Conservation (phyloP, 2,113 vertebrate genomes). For the Cyanoderma ruficeps region DNA sequence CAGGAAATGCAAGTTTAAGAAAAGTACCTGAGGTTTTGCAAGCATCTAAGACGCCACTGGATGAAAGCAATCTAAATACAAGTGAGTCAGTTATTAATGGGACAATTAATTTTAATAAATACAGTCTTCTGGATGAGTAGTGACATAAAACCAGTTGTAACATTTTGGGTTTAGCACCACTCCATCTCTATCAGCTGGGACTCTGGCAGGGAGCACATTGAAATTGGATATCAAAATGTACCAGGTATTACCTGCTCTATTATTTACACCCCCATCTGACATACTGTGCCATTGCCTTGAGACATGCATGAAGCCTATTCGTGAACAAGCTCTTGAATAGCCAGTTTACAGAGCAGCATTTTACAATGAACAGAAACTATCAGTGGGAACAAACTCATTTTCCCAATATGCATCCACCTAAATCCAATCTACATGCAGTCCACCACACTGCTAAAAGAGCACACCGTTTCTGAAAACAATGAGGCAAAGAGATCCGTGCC, state of each 20-base stretch:
- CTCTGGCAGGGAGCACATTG: background rate
- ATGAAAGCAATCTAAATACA: background rate
- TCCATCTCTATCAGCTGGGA: background rate
- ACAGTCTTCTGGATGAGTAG: background rate
- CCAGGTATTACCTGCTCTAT: background rate
- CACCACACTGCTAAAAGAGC: background rate
- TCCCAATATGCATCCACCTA: background rate
- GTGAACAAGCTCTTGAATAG: background rate
- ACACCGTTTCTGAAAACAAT: fast-evolving
- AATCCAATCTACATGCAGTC: background rate
- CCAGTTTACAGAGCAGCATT: background rate
- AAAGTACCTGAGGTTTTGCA: background rate
- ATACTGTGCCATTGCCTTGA: background rate
- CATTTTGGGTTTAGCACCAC: background rate
- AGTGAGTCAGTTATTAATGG: background rate
- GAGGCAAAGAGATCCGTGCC: background rate
- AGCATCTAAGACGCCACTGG: background rate
- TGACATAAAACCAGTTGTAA: background rate
- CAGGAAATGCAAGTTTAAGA: background rate
- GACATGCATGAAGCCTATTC: background rate
- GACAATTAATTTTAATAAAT: constrained; percentile 10
- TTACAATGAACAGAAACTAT: background rate
- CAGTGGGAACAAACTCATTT: background rate
- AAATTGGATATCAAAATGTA: background rate
- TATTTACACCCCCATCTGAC: background rate